These are phyloP conservation scores for Rotaria magnacalcarata DNA, from an alignment of 2,888 invertebrate species.

Conservation along the genomic window DNA sequence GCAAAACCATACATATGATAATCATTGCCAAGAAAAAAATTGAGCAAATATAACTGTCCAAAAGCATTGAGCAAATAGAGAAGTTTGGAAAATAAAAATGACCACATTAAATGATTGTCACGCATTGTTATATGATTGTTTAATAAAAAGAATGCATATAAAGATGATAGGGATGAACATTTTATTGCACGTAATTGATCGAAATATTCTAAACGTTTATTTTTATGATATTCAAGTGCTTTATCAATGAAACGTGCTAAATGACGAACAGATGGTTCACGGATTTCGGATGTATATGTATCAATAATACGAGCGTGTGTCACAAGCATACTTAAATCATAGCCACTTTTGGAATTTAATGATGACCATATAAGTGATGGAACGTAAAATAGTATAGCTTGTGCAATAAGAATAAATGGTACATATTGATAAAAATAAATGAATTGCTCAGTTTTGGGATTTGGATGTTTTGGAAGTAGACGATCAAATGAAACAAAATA, in stretches of 20 bases:
- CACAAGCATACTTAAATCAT: slow-evolving; percentile 41
- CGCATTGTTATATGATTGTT: slow-evolving; percentile 38
- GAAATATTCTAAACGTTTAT: slow-evolving; percentile 36
- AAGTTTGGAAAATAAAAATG: slow-evolving; percentile 41
- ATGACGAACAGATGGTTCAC: slow-evolving; percentile 39
- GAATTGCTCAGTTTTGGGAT: slow-evolving; percentile 41
- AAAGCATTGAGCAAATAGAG: slow-evolving; percentile 43
- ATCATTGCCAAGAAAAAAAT: slow-evolving; percentile 43
- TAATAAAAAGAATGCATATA: slow-evolving; percentile 38
- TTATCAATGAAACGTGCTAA: slow-evolving; percentile 43
- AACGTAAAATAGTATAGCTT: slow-evolving; percentile 46
- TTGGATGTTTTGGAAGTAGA: slow-evolving; percentile 39
- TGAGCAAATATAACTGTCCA: slow-evolving; percentile 45
- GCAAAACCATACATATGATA: slow-evolving; percentile 43
- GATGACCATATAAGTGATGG: slow-evolving; percentile 46
- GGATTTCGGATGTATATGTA: slow-evolving; percentile 37
- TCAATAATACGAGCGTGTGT: slow-evolving; percentile 38
- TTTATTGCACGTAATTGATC: neutral
- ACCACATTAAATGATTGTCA: slow-evolving; percentile 38
- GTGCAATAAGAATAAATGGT: slow-evolving; percentile 46
- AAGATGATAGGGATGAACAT: slow-evolving; percentile 20
- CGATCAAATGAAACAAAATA: slow-evolving; percentile 43
- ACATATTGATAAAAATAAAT: slow-evolving; percentile 47
- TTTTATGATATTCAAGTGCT: slow-evolving; percentile 39
- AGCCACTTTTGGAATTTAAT: slow-evolving; percentile 40